Evolutionary conservation across 2,888 invertebrate genomes (phyloP).

Genomic region (Elysia crispata): DNA sequence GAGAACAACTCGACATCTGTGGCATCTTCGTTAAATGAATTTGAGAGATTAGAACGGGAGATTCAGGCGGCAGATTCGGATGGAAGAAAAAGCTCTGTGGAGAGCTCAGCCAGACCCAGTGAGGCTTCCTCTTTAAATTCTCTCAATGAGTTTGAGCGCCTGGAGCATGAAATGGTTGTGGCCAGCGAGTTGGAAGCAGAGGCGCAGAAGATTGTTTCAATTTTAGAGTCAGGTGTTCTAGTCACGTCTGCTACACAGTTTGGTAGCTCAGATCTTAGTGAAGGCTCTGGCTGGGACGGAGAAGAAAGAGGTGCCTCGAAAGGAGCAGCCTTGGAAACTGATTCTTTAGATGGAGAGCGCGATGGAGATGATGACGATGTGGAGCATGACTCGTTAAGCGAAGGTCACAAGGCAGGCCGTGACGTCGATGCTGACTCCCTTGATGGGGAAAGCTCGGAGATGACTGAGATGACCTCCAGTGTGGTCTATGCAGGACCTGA

Average conservation of each 20-base stretch:
- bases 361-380: conserved; percentile 62
- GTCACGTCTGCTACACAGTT: conserved; percentile 55
- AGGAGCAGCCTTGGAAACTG: conserved; percentile 54
- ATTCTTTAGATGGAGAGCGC: conserved; percentile 64
- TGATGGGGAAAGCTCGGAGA: conserved; percentile 69
- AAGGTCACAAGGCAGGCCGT: conserved; percentile 60
- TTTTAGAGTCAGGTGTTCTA: conserved; percentile 74
- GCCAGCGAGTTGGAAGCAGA: conserved; percentile 75
- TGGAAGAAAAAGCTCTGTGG: conserved; percentile 75
- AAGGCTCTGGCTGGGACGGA: conserved; percentile 32
- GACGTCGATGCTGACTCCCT: conserved; percentile 69
- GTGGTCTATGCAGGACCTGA: conserved; percentile 60
- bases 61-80: conserved; percentile 57
- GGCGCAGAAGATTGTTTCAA: conserved; percentile 75
- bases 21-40: conserved; percentile 88
- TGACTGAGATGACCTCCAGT: conserved; percentile 70
- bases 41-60: conserved; percentile 93
- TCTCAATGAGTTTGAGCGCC: conserved; percentile 74
- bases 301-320: conserved; percentile 39
- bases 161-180: conserved; percentile 71
- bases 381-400: conserved; percentile 69
- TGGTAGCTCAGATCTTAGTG: conserved; percentile 53
- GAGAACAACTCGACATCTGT: conserved; percentile 49
- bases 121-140: conserved; percentile 74
- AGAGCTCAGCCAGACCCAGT: conserved; percentile 65